These are phyloP conservation scores for Sthenelais limicola DNA, from an alignment of 2,888 invertebrate species.

Conservation along the genomic window DNA sequence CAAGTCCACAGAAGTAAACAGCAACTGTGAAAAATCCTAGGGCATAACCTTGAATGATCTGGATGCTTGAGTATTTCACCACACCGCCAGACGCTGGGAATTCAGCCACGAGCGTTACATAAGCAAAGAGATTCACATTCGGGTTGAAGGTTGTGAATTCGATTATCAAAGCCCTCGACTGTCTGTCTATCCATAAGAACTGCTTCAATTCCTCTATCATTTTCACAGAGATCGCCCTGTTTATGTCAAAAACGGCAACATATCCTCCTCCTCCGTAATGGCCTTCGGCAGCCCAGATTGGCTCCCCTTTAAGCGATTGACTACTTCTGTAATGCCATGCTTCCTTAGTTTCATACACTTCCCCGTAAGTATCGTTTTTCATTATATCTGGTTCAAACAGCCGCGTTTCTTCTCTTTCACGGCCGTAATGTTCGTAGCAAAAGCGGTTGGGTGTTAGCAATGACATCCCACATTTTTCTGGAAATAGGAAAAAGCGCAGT, in stretches of 20 bases:
- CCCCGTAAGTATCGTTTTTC: constrained; percentile 1
- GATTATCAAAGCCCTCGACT: constrained; percentile 25
- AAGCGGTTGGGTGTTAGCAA: too few relatives aligned
- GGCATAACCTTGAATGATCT: constrained; percentile 10
- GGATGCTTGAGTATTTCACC: constrained; percentile 1
- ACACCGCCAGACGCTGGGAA: constrained; percentile 27
- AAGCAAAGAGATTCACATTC: constrained; percentile 37
- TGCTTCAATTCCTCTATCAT: constrained; percentile 17
- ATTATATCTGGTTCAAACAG: constrained; percentile 4
- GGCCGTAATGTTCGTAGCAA: too few relatives aligned
- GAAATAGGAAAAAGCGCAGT: too few relatives aligned
- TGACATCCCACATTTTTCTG: too few relatives aligned
- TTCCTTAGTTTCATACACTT: not conserved
- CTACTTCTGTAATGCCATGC: constrained; percentile 16
- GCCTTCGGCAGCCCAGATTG: not conserved
- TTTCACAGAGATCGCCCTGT: not conserved
- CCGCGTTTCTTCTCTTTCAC: too few relatives aligned
- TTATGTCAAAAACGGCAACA: constrained; percentile 34
- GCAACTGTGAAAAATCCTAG: constrained; percentile 7
- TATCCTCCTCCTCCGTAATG: constrained; percentile 24
- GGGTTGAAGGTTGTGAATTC: constrained; percentile 37
- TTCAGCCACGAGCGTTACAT: constrained; percentile 25
- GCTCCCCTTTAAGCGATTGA: not conserved
- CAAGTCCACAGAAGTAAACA: not conserved
- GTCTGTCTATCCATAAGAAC: constrained; percentile 23